Conservation (phyloP, 2,797 vertebrate genomes). For the Varecia variegata region DNA sequence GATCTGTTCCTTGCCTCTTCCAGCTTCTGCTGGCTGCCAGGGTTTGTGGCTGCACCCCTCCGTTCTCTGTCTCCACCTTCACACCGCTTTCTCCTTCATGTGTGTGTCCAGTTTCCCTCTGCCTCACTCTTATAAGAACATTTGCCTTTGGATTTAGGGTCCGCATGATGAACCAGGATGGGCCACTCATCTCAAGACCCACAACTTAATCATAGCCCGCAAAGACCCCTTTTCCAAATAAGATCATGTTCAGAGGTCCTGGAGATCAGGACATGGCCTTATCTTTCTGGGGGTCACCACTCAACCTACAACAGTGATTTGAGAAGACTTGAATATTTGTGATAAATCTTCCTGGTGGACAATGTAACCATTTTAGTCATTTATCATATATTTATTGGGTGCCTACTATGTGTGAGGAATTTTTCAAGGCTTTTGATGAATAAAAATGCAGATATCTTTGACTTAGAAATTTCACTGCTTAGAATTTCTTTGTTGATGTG, state of each 20-base stretch:
- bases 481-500: background rate
- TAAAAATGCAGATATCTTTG: background rate
- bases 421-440: slow-evolving; percentile 8
- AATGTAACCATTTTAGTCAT: background rate
- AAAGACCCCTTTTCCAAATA: background rate
- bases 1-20: background rate
- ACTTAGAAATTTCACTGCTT: background rate
- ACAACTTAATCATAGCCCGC: background rate
- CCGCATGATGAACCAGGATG: background rate
- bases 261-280: background rate
- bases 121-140: background rate
- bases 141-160: background rate
- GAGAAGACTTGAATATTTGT: background rate
- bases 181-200: background rate
- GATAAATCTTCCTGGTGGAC: background rate
- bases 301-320: background rate
- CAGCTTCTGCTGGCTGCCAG: too few species aligned
- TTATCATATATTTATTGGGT: background rate
- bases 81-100: background rate
- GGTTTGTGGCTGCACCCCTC: background rate
- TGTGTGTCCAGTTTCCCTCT: background rate
- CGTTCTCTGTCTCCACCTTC: background rate
- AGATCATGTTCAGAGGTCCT: background rate
- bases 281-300: background rate
- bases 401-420: background rate